Base-by-base conservation (phyloP, 2,888 invertebrate genomes). In the Abrostola tripartita region DNA sequence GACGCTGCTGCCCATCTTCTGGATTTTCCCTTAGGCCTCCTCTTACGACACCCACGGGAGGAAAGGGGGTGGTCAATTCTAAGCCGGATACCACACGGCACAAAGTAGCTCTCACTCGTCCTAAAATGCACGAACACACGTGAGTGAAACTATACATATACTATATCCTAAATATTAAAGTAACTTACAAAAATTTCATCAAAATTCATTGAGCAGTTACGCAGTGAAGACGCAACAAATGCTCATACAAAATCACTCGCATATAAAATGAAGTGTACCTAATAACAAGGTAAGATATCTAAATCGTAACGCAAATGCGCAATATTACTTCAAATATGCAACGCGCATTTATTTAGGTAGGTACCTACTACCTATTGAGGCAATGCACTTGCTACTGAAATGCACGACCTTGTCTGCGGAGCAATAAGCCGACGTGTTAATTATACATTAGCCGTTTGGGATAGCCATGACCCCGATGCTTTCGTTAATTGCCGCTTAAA, bases 401-500 rank as follows among this genome's bases (percentile, higher is more conserved):
- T 65, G 24, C 11, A 12, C 61, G 75, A 78, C 83, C 79, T 81
- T 80, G 79, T 52, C 44, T 51, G 49, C 37, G 14, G 57, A 73
- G 73, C 71, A 81, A 64, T 71, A 74, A 9, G 14, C 44, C 14
- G 44, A 79, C 65, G 74, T 76, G 74, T 60, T 76, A 74, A 79
- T 76, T 76, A 71, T 67, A 65, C 69, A 78, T 83, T 79, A 79
- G 50, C 37, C 41, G 49, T 53, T 60, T 58, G 47, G 57, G 65
- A 63, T 58, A 52, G 49, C 82, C 82, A 58, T 85, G 84, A 81
- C 83, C 83, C 74, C 78, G 74, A 77, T 82, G 65, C 66, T 82
- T 83, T 71, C 54, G 63, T 68, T 79, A 81, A 81, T 72, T 72
- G 50, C 57, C 7, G 41, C 57, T 51, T 50, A 5, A 42, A 51